phyloP scores from a whole-genome alignment of 1,140 invertebrate species.

The Cherax quadricarinatus region DNA sequence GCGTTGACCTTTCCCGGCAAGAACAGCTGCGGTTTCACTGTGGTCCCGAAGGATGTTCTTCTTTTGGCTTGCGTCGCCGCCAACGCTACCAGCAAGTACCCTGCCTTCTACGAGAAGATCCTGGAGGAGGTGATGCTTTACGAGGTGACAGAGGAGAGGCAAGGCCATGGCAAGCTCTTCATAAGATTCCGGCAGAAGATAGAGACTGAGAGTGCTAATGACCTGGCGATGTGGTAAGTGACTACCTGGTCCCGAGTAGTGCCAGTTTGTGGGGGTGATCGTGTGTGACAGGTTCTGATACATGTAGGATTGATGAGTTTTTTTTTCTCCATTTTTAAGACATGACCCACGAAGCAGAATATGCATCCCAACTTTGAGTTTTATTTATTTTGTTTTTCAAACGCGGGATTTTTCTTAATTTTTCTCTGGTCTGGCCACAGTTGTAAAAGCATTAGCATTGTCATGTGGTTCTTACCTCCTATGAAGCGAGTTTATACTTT shows the following conservation, averaged over 20 bases:
- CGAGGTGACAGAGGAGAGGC: conserved; percentile 26
- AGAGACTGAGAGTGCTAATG: not conserved
- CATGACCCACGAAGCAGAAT: too few species aligned
- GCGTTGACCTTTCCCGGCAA: not conserved
- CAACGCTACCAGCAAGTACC: not conserved
- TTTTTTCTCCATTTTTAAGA: too few species aligned
- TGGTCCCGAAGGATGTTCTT: not conserved
- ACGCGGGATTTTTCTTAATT: too few species aligned
- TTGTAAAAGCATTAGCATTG: too few species aligned
- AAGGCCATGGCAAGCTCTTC: not conserved
- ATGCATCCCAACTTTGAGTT: too few species aligned
- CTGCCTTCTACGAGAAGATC: not conserved
- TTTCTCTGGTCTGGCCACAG: too few species aligned
- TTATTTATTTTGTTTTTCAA: too few species aligned
- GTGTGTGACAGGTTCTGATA: not conserved
- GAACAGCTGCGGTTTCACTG: not conserved
- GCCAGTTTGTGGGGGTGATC: not conserved
- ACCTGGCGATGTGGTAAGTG: conserved; percentile 39
- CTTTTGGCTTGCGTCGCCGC: conserved; percentile 23
- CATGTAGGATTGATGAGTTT: not conserved
- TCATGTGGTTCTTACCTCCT: too few species aligned
- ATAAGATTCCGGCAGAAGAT: not conserved
- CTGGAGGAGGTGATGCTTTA: not conserved
- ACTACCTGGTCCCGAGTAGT: not conserved
- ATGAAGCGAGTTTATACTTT: too few species aligned